A percentile compares a stretch with the other conserved stretches of the same genome.
Conservation (phyloP, 2,113 vertebrate species). For the Alexandromys fortis region DNA sequence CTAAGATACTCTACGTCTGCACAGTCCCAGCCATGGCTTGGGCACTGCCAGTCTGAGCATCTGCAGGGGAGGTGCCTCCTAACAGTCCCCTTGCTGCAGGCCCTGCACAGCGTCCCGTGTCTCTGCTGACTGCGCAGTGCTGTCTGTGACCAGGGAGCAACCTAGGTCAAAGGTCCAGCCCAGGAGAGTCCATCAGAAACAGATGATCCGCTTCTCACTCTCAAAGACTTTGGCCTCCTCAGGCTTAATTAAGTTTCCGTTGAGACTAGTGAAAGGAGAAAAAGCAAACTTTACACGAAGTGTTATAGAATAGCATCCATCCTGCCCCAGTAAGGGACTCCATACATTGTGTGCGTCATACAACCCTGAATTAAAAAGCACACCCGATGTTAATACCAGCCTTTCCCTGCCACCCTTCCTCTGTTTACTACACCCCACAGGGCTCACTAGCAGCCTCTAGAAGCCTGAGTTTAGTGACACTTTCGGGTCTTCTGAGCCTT, state of each 20-base stretch:
- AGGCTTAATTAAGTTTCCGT: constrained; percentile 84
- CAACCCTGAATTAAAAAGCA: background rate
- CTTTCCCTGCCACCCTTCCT: background rate
- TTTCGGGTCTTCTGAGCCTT: background rate
- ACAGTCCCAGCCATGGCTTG: fast-evolving
- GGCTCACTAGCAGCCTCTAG: background rate
- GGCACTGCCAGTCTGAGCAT: background rate
- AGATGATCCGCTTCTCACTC: constrained; percentile 84
- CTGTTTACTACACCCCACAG: background rate
- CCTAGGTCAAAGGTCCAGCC: fast-evolving
- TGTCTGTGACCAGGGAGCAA: fast-evolving
- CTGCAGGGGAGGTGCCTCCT: too few species aligned
- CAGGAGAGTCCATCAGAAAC: constrained; percentile 78
- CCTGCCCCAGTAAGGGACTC: background rate
- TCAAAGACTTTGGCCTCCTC: constrained; percentile 86
- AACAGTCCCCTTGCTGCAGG: background rate
- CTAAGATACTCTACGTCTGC: background rate
- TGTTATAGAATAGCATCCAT: fast-evolving
- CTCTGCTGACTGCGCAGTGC: background rate
- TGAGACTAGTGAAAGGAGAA: constrained; percentile 81
- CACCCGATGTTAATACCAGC: background rate
- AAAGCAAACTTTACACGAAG: background rate
- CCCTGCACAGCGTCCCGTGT: background rate
- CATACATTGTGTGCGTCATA: background rate
- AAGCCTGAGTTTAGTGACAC: background rate